Evolutionary conservation across 2,113 vertebrate species (phyloP), one percentile per base, ranked within the genome.

Genomic region (Equus quagga): DNA sequence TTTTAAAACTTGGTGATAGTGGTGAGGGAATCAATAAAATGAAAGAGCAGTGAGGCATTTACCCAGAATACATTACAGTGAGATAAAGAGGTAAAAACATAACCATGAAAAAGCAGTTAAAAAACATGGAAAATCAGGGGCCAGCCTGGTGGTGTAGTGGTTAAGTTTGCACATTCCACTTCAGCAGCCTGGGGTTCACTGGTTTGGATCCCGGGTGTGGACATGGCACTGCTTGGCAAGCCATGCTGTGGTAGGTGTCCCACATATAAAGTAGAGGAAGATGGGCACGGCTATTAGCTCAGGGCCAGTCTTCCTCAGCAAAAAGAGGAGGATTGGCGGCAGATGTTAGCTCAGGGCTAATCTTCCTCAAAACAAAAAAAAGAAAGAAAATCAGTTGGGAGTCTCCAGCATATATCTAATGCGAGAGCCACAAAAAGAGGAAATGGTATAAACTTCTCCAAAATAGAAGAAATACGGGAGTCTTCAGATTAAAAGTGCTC

Each of bases 391-490:
- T 92, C 36, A 46, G 4, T 21, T 92, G 65, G 60, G 21, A 60
- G 5, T 64, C 75, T 87, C 51, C 28, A 91, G 41, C 44, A 64
- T 76, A 78, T 18, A 44, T 44, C 33, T 81, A 91, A 64, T 21
- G 36, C 51, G 24, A 96, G 31, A 33, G 28, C 10, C 70, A 94
- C 36, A 78, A 70, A 89, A 70, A 49, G 2, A 88, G 49, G 23
- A 94, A 96, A 75, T 84, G 36, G 33, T 33, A 92, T 89, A 67
- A 87, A 89, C 33, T 65, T 87, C 93, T 56, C 62, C 70, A 89
- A 93, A 96, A 80, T 12, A 83, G n/a, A 83, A 81, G 12, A 83
- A 67, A 85, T 51, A 67, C 2, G 85, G 13, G 36, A 62, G 31
- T 51, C 24, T 67, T 86, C 49, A 80, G 33, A 73, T 93, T 85